These are phyloP conservation scores for Pelodiscus sinensis DNA, from an alignment of 2,113 vertebrate genomes.

Conservation along the genomic window DNA sequence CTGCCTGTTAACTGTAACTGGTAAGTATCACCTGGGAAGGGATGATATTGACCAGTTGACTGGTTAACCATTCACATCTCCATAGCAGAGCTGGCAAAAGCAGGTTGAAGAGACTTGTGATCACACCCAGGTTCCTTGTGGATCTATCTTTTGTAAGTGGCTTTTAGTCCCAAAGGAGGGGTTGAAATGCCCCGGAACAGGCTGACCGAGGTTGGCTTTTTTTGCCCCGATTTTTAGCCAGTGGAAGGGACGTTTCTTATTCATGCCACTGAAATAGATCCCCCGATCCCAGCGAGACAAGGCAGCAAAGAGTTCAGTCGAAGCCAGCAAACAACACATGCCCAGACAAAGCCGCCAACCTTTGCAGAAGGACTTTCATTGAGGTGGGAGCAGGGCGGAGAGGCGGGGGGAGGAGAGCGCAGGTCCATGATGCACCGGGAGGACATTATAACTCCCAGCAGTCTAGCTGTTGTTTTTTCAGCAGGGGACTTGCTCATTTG, in stretches of 20 bases:
- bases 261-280: neutral
- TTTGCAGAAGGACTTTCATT: neutral
- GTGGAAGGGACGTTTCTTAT: slow-evolving; percentile 44
- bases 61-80: too few relatives aligned
- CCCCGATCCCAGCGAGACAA: neutral
- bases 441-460: accelerated
- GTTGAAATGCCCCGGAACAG: slow-evolving; percentile 43
- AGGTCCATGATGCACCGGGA: neutral
- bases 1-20: too few relatives aligned
- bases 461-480: neutral
- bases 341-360: neutral
- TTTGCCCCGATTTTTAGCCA: neutral
- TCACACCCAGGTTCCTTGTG: neutral
- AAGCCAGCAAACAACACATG: neutral
- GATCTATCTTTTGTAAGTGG: neutral
- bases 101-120: neutral
- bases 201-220: neutral
- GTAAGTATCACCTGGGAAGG: too few relatives aligned
- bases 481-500: accelerated
- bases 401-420: neutral
- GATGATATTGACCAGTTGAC: too few relatives aligned
- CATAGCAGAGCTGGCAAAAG: neutral
- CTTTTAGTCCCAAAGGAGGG: neutral
- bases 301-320: neutral
- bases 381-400: accelerated